These are phyloP conservation scores for Maniola jurtina DNA, from an alignment of 1,140 invertebrate genomes.

Conservation along the genomic window DNA sequence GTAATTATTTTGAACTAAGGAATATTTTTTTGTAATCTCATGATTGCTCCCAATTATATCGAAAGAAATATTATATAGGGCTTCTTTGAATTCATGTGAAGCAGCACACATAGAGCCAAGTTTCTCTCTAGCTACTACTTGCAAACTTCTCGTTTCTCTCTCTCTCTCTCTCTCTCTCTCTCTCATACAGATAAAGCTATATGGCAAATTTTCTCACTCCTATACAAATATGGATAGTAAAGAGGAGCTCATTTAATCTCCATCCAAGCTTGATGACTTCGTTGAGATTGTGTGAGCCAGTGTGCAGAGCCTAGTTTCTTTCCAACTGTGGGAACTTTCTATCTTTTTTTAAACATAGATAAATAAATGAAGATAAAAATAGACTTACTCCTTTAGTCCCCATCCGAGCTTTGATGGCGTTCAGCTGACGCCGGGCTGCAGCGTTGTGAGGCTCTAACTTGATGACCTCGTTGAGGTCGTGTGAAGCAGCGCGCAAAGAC, in stretches of 20 bases:
- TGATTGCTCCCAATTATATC: no score
- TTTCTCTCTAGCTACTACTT: constrained; percentile 82
- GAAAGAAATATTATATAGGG: no score
- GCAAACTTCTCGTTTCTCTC: no score
- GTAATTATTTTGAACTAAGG: no score
- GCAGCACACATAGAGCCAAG: constrained; percentile 80
- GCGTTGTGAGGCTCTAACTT: constrained; percentile 86
- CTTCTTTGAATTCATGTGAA: constrained; percentile 82
- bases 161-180: no score
- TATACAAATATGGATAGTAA: no score
- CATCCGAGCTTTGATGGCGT: constrained; percentile 79
- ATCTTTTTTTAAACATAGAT: no score
- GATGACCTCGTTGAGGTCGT: constrained; percentile 84
- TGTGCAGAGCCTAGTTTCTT: constrained; percentile 73
- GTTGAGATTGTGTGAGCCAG: constrained; percentile 84
- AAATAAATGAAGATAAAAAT: not conserved
- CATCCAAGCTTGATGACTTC: no score
- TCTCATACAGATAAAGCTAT: no score
- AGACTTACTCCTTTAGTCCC: constrained; percentile 76
- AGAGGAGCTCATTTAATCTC: no score
- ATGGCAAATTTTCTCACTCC: no score
- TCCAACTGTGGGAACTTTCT: constrained; percentile 78
- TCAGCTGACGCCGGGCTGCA: constrained; percentile 80
- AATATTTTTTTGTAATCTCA: no score
- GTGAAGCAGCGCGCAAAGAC: constrained; percentile 80